phyloP scores from a whole-genome alignment of 2,888 invertebrate genomes.

The Leptura quadrifasciata region DNA sequence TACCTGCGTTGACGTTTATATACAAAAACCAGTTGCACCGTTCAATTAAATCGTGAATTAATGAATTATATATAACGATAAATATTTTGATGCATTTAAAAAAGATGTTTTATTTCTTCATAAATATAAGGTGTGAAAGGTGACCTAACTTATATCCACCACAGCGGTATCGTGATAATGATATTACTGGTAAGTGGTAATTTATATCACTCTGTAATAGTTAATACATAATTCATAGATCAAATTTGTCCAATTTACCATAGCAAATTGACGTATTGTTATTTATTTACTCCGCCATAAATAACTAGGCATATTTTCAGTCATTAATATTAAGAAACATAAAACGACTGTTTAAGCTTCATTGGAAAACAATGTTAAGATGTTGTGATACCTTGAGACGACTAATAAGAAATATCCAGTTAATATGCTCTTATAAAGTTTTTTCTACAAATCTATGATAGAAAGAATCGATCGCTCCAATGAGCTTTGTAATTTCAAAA shows the following conservation, averaged over 20 bases:
- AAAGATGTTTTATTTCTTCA: conserved; percentile 1
- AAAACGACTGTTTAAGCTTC: too few species aligned
- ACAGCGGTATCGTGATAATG: neutral
- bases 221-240: neutral
- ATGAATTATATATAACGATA: conserved; percentile 31
- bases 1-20: conserved; percentile 28
- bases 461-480: too few species aligned
- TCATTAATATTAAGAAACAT: too few species aligned
- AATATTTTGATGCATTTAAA: conserved; percentile 34
- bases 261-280: neutral
- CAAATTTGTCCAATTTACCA: conserved; percentile 1
- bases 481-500: too few species aligned
- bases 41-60: conserved; percentile 22
- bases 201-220: neutral
- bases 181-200: neutral
- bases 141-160: neutral
- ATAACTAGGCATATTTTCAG: too few species aligned
- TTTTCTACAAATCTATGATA: too few species aligned
- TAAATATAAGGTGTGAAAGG: neutral
- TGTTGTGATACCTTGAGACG: too few species aligned
- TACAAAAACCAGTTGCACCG: conserved; percentile 35
- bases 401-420: too few species aligned
- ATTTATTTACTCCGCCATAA: too few species aligned
- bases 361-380: too few species aligned
- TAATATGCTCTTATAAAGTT: too few species aligned